Base-by-base conservation (phyloP, 2,888 invertebrate genomes). In the Trypoxylon attenuatum region DNA sequence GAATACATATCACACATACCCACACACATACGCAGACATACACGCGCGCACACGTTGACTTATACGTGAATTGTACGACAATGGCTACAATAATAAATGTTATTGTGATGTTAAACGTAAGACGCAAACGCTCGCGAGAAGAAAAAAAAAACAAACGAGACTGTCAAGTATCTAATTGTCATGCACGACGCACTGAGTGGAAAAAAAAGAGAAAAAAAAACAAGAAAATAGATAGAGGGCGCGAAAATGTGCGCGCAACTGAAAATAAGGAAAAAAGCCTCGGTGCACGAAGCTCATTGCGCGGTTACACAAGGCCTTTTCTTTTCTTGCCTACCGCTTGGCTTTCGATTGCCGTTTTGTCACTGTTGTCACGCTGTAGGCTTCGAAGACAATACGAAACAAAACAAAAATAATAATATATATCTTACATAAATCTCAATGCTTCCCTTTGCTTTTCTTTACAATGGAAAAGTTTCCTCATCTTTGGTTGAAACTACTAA, bases 401-500 rank as follows among this genome's bases (percentile, higher is more conserved):
- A 6, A 50, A 63, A n/a, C n/a, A n/a, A n/a, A n/a, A n/a, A n/a
- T n/a, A n/a, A 75, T 59, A 42, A 67, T 67, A 63, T 69, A 76
- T 73, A 76, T 76, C 76, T 78, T 79, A 79, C 77, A 71, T 72
- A 71, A 75, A 72, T 71, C 68, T 69, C 69, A 65, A 70, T 59
- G 71, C 69, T 59, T 42, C 27, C 27, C 16, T 22, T 45, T 16
- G 38, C 50, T 39, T 47, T 21, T 77, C 64, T 80, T 79, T 82
- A 82, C 81, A 82, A 76, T 79, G 76, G 70, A 76, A 79, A 82
- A 59, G 78, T 10, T 33, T 72, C 73, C 77, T 79, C 69, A 58
- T 87, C 87, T 87, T 87, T 87, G 87, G 87, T 87, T 86, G 79
- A 81, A 83, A 83, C 84, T 86, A 85, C 82, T 80, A 85, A 84